Conservation (phyloP, 2,113 vertebrate species). For the Rhea americana region DNA sequence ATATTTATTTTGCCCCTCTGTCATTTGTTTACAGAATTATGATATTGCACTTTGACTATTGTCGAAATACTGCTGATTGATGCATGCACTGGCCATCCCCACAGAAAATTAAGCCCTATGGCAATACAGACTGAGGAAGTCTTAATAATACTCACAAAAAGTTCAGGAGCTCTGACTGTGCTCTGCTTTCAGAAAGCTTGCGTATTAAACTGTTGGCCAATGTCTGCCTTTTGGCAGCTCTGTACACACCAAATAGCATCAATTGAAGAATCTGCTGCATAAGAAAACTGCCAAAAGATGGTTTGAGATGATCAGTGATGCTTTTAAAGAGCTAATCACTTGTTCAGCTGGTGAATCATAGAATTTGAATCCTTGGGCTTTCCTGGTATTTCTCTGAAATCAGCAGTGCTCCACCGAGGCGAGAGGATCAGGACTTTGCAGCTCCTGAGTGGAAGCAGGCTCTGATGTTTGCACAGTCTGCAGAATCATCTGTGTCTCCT, state of each 20-base stretch:
- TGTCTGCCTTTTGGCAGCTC: not conserved
- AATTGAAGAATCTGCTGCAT: not conserved
- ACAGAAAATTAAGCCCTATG: not conserved
- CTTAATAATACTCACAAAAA: not conserved
- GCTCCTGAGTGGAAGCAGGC: not conserved
- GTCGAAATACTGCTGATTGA: not conserved
- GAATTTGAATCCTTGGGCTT: not conserved
- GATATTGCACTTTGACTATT: not conserved
- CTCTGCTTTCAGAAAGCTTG: not conserved
- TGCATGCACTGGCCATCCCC: not conserved
- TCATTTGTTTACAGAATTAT: not conserved
- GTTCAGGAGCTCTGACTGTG: not conserved
- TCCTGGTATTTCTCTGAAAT: not conserved
- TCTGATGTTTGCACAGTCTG: not conserved
- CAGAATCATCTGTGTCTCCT: too few relatives aligned
- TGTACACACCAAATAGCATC: not conserved
- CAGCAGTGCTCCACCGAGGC: rapidly evolving
- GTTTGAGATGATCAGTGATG: not conserved
- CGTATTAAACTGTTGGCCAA: not conserved
- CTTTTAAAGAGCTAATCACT: not conserved
- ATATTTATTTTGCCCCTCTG: not conserved
- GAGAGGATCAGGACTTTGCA: rapidly evolving
- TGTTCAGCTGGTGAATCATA: not conserved
- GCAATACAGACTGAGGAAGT: not conserved
- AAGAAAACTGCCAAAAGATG: not conserved